Conservation (phyloP, 2,888 invertebrate species). For the Itoplectis maculator region DNA sequence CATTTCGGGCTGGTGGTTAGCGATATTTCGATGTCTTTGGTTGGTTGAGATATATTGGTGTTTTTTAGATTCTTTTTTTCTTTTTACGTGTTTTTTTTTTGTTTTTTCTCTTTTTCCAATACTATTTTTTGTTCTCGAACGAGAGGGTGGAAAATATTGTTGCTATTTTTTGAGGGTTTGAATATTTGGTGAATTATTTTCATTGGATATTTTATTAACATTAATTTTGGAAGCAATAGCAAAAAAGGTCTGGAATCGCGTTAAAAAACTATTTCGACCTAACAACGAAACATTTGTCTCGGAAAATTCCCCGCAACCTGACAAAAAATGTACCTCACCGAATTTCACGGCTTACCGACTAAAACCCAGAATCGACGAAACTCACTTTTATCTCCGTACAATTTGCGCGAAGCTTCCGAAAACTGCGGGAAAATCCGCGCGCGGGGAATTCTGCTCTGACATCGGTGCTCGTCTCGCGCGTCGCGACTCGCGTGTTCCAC, state of each 20-base stretch:
- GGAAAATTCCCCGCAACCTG: not conserved
- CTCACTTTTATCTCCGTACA: not conserved
- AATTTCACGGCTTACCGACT: not conserved
- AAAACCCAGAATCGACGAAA: not conserved
- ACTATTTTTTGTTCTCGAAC: too few species aligned
- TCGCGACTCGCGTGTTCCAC: not conserved
- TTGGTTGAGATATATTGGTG: not conserved
- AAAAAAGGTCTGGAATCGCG: not conserved
- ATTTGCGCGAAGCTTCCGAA: not conserved
- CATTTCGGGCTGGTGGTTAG: not conserved
- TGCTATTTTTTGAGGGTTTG: too few species aligned
- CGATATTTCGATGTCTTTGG: constrained; percentile 12
- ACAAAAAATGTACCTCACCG: not conserved
- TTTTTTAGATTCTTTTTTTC: too few species aligned
- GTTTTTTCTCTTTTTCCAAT: too few species aligned
- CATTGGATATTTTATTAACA: too few species aligned
- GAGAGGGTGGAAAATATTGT: too few species aligned
- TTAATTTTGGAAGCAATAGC: not conserved
- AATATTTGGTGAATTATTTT: too few species aligned
- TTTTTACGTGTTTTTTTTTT: too few species aligned
- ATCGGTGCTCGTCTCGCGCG: not conserved
- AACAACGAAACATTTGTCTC: not conserved
- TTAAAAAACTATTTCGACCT: not conserved
- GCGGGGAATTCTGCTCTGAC: not conserved
- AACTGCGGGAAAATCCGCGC: not conserved